Evolutionary conservation across 2,113 vertebrate species (phyloP), one percentile per base, ranked within the genome.

Genomic region (Urocolius indicus): DNA sequence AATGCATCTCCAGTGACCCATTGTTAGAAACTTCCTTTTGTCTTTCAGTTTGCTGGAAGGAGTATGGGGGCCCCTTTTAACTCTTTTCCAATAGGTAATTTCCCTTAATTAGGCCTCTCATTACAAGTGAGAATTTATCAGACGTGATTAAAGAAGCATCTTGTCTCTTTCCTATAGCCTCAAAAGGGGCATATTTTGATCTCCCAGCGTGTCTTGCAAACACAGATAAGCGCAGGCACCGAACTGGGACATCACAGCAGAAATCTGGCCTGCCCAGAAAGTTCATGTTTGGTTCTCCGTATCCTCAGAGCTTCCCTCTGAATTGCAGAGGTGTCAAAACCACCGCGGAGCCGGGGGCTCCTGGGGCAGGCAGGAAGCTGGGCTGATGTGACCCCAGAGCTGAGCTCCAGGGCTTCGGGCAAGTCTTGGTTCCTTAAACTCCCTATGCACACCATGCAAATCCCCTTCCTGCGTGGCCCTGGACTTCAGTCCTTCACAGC

Each of bases 1-100:
- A 99, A 99, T 98, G 99, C 99, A 99, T 99, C 99, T 99, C 99
- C 98, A 99, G 98, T 98, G 98, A 99, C 98, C 99, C 99, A 99
- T 99, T 99, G 99, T 99, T 99, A 98, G 96, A 97, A 95, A 95
- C 98, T 99, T 99, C 99, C 99, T 99, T 98, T 97, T 99, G 98
- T 99, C 98, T 98, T 98, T 96, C 97, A 98, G 97, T 96, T 97
- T 98, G 97, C 97, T 98, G 97, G 97, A 98, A 98, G 97, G 96
- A 97, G 96, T 96, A 97, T 97, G 97, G 95, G 89, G 97, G 93
- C 97, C 97, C 94, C 97, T 97, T 97, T 98, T 98, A 97, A 97
- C 94, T 98, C 97, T 98, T 98, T 97, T 98, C 98, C 98, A 98
- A 98, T 98, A 98, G 96, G 97, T 98, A 98, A 98, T 98, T 98